A percentile compares a stretch with the other conserved stretches of the same genome.
These are phyloP conservation scores for Ctenodactylus gundi DNA, from an alignment of 2,113 vertebrate genomes.

Conservation along the genomic window DNA sequence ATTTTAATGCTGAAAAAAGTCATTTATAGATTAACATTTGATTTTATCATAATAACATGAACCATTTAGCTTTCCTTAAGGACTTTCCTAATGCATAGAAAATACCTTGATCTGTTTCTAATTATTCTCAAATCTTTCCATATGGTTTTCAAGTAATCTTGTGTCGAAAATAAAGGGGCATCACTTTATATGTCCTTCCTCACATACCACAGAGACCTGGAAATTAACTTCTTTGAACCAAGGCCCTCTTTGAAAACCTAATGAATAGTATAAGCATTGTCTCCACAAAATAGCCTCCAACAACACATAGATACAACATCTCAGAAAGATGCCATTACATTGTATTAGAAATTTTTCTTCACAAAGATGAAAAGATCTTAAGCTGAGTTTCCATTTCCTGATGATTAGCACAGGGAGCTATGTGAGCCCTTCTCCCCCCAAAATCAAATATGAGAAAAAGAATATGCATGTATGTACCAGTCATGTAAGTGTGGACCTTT, in stretches of 20 bases:
- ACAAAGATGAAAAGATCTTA: neutral
- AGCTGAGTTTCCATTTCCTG: neutral
- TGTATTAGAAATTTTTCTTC: neutral
- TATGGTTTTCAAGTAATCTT: constrained; percentile 36
- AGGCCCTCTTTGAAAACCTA: neutral
- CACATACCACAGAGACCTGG: neutral
- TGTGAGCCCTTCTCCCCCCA: neutral
- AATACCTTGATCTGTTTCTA: constrained; percentile 54
- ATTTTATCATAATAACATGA: constrained; percentile 58
- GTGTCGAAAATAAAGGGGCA: neutral
- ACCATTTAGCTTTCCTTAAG: constrained; percentile 45
- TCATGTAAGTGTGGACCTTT: neutral
- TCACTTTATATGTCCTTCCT: neutral
- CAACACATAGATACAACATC: neutral
- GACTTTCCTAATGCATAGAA: constrained; percentile 43
- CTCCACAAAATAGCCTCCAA: neutral
- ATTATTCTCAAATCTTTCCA: constrained; percentile 10
- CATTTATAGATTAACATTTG: constrained; percentile 65
- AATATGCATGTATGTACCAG: neutral
- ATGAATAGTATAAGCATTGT: neutral
- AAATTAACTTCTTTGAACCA: neutral
- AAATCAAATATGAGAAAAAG: neutral
- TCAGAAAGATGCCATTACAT: neutral
- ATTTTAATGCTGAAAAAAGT: constrained; percentile 61
- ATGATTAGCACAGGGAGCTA: neutral